Conservation (phyloP, 92 coral and sea anemone genomes). For the Blastomussa wellsi region DNA sequence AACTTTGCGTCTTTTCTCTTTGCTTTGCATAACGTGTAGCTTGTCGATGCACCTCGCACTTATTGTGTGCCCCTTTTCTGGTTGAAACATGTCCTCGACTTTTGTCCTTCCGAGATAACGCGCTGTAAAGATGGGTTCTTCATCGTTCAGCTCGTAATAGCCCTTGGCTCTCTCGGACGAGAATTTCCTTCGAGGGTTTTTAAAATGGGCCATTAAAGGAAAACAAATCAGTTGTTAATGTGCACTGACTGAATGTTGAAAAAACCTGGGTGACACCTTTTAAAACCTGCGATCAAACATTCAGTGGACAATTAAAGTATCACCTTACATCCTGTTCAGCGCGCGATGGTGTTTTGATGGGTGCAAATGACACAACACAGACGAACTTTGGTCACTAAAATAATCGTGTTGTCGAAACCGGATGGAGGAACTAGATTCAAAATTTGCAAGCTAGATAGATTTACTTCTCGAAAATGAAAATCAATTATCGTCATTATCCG, state of each 20-base stretch:
- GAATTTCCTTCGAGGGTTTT: slow-evolving; percentile 39
- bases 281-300: no score
- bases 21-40: slow-evolving; percentile 43
- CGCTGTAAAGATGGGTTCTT: slow-evolving; percentile 68
- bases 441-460: not conserved
- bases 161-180: slow-evolving; percentile 65
- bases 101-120: slow-evolving; percentile 61
- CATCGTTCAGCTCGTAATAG: slow-evolving; percentile 63
- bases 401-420: not conserved
- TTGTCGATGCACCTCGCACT: slow-evolving; percentile 54
- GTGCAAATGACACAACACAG: not conserved
- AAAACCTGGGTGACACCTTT: not conserved
- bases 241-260: not conserved
- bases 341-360: not conserved
- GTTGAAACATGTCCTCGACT: slow-evolving; percentile 51
- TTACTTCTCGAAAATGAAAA: not conserved
- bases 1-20: slow-evolving; percentile 59
- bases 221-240: not conserved
- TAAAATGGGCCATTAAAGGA: slow-evolving; percentile 13
- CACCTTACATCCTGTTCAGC: not conserved
- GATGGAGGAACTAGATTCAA: not conserved
- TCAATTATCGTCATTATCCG: no score
- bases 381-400: not conserved
- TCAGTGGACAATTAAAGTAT: not conserved
- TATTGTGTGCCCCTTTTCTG: slow-evolving; percentile 45